Conservation (phyloP, 2,888 invertebrate species). For the Rhynchonema sp. region DNA sequence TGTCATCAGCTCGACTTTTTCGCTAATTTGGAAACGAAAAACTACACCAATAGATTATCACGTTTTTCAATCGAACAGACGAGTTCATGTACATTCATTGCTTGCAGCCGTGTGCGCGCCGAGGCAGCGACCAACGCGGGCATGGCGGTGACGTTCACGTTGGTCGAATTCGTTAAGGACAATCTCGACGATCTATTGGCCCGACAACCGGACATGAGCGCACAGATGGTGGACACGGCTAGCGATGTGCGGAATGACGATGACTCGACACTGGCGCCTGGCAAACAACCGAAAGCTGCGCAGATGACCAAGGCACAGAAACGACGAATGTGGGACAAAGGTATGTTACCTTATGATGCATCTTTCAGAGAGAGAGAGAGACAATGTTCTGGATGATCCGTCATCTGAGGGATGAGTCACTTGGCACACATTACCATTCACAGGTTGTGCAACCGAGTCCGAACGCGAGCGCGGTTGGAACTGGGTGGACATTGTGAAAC, state of each 20-base stretch:
- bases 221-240: too few relatives aligned
- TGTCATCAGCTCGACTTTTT: too few relatives aligned
- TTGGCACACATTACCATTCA: too few relatives aligned
- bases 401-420: too few relatives aligned
- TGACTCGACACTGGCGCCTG: slow-evolving; percentile 7
- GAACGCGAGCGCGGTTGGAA: slow-evolving; percentile 73
- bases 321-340: slow-evolving; percentile 61
- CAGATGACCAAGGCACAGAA: slow-evolving; percentile 79
- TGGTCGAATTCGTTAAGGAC: slow-evolving; percentile 77
- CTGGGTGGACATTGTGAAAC: slow-evolving; percentile 90
- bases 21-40: too few relatives aligned
- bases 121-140: slow-evolving; percentile 47
- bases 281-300: slow-evolving; percentile 39
- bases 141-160: slow-evolving; percentile 77
- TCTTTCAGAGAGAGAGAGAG: too few relatives aligned
- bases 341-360: too few relatives aligned
- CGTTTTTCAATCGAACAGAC: too few relatives aligned
- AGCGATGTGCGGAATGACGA: neutral
- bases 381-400: too few relatives aligned
- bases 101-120: too few relatives aligned
- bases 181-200: slow-evolving; percentile 48
- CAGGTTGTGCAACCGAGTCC: slow-evolving; percentile 36
- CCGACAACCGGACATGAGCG: slow-evolving; percentile 45
- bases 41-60: too few relatives aligned
- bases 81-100: too few relatives aligned